Evolutionary conservation across 2,888 invertebrate genomes (phyloP), one percentile per base, ranked within the genome.

Genomic region (Noctua janthe): DNA sequence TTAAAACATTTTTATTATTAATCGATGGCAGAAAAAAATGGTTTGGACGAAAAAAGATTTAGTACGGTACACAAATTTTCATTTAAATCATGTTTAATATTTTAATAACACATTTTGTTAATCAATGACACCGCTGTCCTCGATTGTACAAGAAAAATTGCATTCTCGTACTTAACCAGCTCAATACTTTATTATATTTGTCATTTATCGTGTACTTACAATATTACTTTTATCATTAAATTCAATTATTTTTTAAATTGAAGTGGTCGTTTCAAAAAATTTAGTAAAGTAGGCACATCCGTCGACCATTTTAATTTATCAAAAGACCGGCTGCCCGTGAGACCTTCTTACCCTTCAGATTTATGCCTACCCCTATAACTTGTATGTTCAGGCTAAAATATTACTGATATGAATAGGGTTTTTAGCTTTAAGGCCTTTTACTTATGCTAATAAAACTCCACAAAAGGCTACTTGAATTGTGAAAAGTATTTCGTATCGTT

Each of bases 391-490:
- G 29, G 51, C 35, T 62, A 67, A 84, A 79, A 81, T 79, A 81
- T 81, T 78, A 78, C 35, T 51, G 13, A 59, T 71, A 80, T 82
- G 71, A 82, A 82, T 80, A 69, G 51, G 67, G 23, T 23, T 47
- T 54, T 59, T n/a, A 69, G n/a, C 43, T 20, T 20, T 43, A 35
- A n/a, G 35, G 7, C 39, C 56, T 49, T 78, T 49, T 69, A 71
- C 17, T 54, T 54, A 80, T 54, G 35, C 51, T 80, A 85, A 82
- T 80, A 85, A 69, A 80, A 72, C 54, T 62, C 29, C 47, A 49
- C 69, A 85, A 85, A 39, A 54, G 54, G 11, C 43, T 35, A n/a
- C 29, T 4, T 47, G 35, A 66, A 66, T 20, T 29, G 71, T 59
- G 20, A 59, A 78, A 59, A 13, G n/a, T 64, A 43, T 66, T 54